Percentiles rank a stretch among this genome's conserved stretches.
Conservation (phyloP, 1,140 invertebrate genomes). For the Brachionus manjavacas region DNA sequence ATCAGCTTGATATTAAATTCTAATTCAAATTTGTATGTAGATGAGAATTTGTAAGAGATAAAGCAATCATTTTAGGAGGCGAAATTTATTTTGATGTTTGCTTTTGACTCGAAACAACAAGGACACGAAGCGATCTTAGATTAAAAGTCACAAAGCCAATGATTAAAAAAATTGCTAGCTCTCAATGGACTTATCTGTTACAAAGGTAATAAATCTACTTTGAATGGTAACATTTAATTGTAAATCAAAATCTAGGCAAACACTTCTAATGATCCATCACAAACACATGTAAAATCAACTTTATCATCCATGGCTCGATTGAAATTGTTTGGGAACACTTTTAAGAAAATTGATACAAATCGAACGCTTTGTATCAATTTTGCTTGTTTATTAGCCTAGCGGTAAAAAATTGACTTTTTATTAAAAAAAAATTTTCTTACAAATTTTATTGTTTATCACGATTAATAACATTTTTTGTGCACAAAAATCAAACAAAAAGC, state of each 20-base stretch:
- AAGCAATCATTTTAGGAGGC: background rate
- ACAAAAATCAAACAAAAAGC: background rate
- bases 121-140: background rate
- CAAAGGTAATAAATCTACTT: conserved; percentile 28
- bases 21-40: background rate
- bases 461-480: conserved; percentile 13
- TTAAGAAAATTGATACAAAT: conserved; percentile 8
- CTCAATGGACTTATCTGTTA: background rate
- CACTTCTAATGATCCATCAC: conserved; percentile 32
- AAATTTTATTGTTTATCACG: conserved; percentile 7
- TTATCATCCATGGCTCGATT: background rate
- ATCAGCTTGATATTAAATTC: background rate
- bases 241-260: conserved; percentile 17
- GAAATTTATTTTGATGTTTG: background rate
- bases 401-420: background rate
- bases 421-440: background rate
- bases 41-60: background rate
- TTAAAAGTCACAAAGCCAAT: conserved; percentile 14
- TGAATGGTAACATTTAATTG: conserved; percentile 27
- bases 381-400: background rate
- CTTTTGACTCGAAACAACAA: background rate
- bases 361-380: background rate
- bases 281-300: conserved; percentile 40
- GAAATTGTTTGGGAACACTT: background rate
- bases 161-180: background rate